Base-by-base conservation (phyloP, 2,888 invertebrate genomes). In the Lasioglossum oenotherae region DNA sequence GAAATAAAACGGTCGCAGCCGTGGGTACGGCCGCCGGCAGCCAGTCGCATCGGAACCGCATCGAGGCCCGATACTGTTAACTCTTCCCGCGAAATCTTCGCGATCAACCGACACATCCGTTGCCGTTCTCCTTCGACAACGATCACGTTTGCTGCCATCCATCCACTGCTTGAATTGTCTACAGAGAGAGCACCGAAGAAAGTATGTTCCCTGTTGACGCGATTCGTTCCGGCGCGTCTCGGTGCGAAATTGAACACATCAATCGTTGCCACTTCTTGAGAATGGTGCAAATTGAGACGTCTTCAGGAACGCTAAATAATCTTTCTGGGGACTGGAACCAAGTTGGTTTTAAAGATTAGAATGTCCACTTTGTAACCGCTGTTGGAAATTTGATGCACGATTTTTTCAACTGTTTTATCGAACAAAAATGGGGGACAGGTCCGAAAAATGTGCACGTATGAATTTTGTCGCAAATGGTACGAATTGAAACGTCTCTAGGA, bases 11-110 rank as follows among this genome's bases (percentile, higher is more conserved):
- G 35, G 67, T 67, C 67, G 69, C 38, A 79, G 87, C 86, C 90
- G 87, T 92, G 92, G 88, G 90, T 91, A 91, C 84, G 80, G 67
- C 35, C 69, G 69, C 72, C 78, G 78, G 74, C 74, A 82, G 89
- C 77, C 82, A 89, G 90, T 90, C 88, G 89, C 89, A 91, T 90
- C 85, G 86, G 87, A 79, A 84, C 84, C 80, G 80, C 74, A 49
- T 83, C 85, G 84, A 84, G 73, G 19, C 74, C 71, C 67, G 88
- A 92, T 92, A 91, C 92, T 90, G 91, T 92, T 92, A 92, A 74
- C 82, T 82, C 67, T 80, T 81, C 71, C 80, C 57, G 82, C 78
- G 80, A 84, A 85, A 80, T 80, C 67, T 82, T 77, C 69, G 49
- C 64, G 69, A 80, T 83, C 81, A 76, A 44, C 49, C 67, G 38